Evolutionary conservation across 2,113 vertebrate genomes (phyloP).

Genomic region (Carassius gibelio): DNA sequence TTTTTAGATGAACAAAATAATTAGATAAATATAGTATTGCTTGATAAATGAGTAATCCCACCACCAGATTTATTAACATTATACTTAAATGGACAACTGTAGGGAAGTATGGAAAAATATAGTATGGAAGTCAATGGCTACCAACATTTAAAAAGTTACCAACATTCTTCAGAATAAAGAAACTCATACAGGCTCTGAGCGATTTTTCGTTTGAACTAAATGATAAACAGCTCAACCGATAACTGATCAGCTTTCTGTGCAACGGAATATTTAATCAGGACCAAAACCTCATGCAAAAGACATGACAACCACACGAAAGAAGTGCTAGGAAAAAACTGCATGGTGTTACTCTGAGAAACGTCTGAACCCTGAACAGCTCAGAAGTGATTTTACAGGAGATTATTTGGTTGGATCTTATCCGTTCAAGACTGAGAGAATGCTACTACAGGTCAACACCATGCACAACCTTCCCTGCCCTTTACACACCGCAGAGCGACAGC

Average conservation of each 20-base stretch:
- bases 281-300: not conserved
- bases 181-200: no score
- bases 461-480: not conserved
- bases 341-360: not conserved
- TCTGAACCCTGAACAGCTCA: conserved; percentile 8
- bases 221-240: not conserved
- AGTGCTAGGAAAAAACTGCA: not conserved
- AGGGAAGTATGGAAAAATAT: no score
- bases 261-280: not conserved
- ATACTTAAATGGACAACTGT: not conserved
- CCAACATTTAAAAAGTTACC: no score
- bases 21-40: not conserved
- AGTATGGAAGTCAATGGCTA: no score
- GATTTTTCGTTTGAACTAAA: not conserved
- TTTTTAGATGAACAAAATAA: no score
- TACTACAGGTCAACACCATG: conserved; percentile 18
- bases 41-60: not conserved
- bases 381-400: conserved; percentile 21
- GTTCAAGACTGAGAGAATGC: conserved; percentile 15
- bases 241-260: not conserved
- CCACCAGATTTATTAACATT: not conserved
- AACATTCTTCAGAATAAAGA: no score
- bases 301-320: not conserved
- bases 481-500: not conserved
- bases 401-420: not conserved